A percentile compares a stretch with the other conserved stretches of the same genome.
Conservation (phyloP, 2,113 vertebrate genomes). For the Prietella phreatophila region DNA sequence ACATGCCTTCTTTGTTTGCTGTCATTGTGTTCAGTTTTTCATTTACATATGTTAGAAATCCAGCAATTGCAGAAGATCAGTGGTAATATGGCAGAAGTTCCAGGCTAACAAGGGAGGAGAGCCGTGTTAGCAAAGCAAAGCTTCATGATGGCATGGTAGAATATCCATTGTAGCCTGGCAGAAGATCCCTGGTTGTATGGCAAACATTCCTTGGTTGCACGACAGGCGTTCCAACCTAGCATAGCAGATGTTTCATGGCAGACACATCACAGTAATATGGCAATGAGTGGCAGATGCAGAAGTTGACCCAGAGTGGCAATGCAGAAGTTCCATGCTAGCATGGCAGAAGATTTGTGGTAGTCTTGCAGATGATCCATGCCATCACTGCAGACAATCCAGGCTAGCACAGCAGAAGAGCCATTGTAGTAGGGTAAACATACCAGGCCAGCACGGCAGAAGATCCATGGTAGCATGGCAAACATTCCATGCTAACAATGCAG, state of each 20-base stretch:
- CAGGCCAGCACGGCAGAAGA: not conserved
- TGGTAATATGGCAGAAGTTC: not conserved
- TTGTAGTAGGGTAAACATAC: too few relatives aligned
- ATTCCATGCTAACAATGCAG: too few relatives aligned
- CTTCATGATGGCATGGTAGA: not conserved
- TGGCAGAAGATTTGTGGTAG: not conserved
- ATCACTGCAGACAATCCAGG: not conserved
- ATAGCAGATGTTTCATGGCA: not conserved
- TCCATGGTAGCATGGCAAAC: not conserved
- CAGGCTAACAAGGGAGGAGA: not conserved
- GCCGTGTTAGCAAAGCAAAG: not conserved
- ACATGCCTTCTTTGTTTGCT: slow-evolving; percentile 5
- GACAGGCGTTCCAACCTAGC: not conserved
- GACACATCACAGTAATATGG: not conserved
- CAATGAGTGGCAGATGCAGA: not conserved
- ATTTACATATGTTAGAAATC: not conserved
- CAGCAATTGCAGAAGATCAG: not conserved
- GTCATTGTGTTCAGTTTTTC: not conserved
- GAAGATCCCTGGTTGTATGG: not conserved
- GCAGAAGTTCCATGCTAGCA: too few relatives aligned
- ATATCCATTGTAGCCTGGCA: not conserved
- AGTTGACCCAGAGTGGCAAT: not conserved
- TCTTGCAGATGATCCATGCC: too few relatives aligned
- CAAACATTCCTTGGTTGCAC: too few relatives aligned
- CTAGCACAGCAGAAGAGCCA: not conserved